These are phyloP conservation scores for Molossus molossus DNA, from an alignment of 2,797 vertebrate species.

Conservation along the genomic window DNA sequence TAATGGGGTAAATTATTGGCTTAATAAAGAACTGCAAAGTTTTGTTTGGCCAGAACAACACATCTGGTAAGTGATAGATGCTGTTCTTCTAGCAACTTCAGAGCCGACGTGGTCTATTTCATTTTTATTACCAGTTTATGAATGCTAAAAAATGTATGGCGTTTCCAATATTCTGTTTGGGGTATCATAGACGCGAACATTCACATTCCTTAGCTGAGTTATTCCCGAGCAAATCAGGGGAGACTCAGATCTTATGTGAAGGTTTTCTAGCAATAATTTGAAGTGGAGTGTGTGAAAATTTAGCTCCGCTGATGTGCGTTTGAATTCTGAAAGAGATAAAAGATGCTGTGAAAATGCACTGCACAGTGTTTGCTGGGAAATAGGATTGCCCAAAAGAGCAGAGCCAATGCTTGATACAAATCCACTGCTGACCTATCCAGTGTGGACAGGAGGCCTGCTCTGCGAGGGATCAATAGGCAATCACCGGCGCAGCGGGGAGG, in stretches of 20 bases:
- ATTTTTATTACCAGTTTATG: conserved; percentile 32
- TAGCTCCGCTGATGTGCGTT: conserved; percentile 43
- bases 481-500: neutral
- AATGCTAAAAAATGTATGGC: neutral
- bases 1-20: conserved; percentile 1
- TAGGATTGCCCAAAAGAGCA: conserved; percentile 63
- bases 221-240: conserved; percentile 29
- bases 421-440: conserved; percentile 12
- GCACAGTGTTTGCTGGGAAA: conserved; percentile 24
- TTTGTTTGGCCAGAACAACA: neutral
- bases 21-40: conserved; percentile 14
- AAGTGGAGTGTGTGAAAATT: conserved; percentile 55
- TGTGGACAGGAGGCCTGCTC: neutral
- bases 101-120: neutral
- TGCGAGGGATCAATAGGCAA: conserved; percentile 44
- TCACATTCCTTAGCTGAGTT: neutral
- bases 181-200: neutral
- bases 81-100: neutral
- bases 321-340: conserved; percentile 71
- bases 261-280: conserved; percentile 39
- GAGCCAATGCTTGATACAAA: neutral
- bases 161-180: conserved; percentile 11
- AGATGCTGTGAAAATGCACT: conserved; percentile 61
- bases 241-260: neutral
- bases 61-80: neutral